phyloP scores from a whole-genome alignment of 2,797 vertebrate genomes.

The Labroides dimidiatus region DNA sequence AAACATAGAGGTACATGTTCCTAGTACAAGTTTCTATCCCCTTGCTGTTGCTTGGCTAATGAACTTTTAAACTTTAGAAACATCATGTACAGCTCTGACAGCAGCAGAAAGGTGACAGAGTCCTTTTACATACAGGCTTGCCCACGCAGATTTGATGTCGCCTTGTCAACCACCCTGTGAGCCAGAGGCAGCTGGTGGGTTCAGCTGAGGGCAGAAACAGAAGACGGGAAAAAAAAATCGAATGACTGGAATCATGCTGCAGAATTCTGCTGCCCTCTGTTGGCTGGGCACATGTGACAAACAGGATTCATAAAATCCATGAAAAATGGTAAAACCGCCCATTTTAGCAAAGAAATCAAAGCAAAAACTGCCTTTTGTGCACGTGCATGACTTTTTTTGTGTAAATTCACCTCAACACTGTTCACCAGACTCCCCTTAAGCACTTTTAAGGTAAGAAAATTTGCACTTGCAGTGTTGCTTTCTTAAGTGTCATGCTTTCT shows the following conservation, averaged over 20 bases:
- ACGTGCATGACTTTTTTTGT: too few relatives aligned
- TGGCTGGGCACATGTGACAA: conserved; percentile 11
- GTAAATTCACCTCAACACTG: too few relatives aligned
- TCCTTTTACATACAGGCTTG: background rate
- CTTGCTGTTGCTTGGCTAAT: too few relatives aligned
- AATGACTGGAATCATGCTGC: background rate
- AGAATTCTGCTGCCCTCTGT: conserved; percentile 59
- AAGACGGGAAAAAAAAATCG: too few relatives aligned
- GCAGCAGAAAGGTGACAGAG: background rate
- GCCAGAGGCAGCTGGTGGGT: background rate
- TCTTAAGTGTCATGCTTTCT: background rate
- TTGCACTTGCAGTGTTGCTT: too few relatives aligned
- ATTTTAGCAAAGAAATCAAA: background rate
- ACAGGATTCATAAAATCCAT: background rate
- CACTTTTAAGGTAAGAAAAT: background rate
- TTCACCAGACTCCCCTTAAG: too few relatives aligned
- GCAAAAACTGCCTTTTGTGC: background rate
- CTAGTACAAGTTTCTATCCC: too few relatives aligned
- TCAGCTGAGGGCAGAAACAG: background rate
- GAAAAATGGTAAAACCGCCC: too few relatives aligned
- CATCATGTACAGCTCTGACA: background rate
- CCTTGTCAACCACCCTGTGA: conserved; percentile 9
- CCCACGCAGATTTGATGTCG: background rate
- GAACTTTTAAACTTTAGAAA: too few relatives aligned
- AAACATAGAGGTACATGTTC: too few relatives aligned